Evolutionary conservation across 1,140 invertebrate species (phyloP), one percentile per base, ranked within the genome.

Genomic region (Atta cephalotes): DNA sequence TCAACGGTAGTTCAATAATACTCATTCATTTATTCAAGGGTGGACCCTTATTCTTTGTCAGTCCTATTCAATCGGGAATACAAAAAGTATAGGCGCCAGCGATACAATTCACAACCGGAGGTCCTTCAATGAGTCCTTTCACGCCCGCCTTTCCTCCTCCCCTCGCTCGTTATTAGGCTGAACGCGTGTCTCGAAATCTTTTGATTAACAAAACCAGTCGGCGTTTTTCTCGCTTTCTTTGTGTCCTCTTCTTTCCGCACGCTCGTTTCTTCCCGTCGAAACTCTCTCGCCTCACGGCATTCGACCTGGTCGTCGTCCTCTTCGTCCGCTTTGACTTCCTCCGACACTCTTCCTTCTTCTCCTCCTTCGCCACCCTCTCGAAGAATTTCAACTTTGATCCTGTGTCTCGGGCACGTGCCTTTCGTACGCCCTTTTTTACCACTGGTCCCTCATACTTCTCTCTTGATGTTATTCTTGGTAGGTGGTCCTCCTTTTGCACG

Each of bases 131-230:
- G 21, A 74, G 53, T 66, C 31, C n/a, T 72, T 70, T 35, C 31
- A 49, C 60, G 16, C 7, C 10, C 16, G 66, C 39, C 25, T 65
- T 16, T 56, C 18, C 56, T 60, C 25, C 18, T 56, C 78, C 56
- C 31, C 18, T 71, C 63, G 92, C 85, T 91, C 76, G 86, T 93
- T 92, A 89, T 93, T 92, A 92, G 72, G 84, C 88, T 66, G 80
- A 62, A 85, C 87, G 71, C 91, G 90, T 89, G 62, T 58, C 35
- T 68, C 77, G 78, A 89, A 92, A 90, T 92, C 90, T 84, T 92
- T 92, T 90, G 92, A 91, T 92, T 91, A 87, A 88, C 89, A 91
- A 92, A 92, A 92, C 86, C 85, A 89, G 85, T 87, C 90, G 85
- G 81, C 87, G 58, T 82, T 89, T 90, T 91, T 79, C 16, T 49